phyloP scores from a whole-genome alignment of 2,888 invertebrate species.

The Acronicta alni region DNA sequence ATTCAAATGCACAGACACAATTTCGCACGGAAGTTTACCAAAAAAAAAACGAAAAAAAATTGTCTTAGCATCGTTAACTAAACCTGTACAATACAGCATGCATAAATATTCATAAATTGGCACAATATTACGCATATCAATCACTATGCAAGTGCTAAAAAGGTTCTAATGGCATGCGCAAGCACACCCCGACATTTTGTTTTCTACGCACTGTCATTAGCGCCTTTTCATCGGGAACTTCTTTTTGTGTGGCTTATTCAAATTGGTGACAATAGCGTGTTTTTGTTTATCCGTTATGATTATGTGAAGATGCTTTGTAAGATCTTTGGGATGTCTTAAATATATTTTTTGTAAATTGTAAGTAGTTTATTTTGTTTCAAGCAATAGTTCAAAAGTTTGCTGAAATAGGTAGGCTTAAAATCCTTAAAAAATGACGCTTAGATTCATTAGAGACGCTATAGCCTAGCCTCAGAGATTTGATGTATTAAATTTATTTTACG shows the following conservation, averaged over 20 bases:
- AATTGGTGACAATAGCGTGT: constrained; percentile 80
- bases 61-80: constrained; percentile 67
- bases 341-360: background rate
- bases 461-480: too few species aligned
- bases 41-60: constrained; percentile 61
- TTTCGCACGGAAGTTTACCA: constrained; percentile 78
- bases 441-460: too few species aligned
- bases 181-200: constrained; percentile 82
- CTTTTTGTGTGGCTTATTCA: constrained; percentile 73
- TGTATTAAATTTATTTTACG: too few species aligned
- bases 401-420: too few species aligned
- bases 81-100: constrained; percentile 77
- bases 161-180: constrained; percentile 83
- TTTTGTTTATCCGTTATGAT: constrained; percentile 82
- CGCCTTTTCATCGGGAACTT: constrained; percentile 72
- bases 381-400: background rate
- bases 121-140: constrained; percentile 87
- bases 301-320: constrained; percentile 32
- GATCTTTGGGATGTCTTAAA: background rate
- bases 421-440: too few species aligned
- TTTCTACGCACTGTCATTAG: constrained; percentile 83
- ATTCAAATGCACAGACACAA: constrained; percentile 32
- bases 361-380: background rate
- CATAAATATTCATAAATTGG: constrained; percentile 84
- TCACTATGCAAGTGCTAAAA: constrained; percentile 83